Percentiles rank a stretch among this genome's conserved stretches.
Conservation (phyloP, 2,797 vertebrate species). For the Platyrinchus mystaceus region DNA sequence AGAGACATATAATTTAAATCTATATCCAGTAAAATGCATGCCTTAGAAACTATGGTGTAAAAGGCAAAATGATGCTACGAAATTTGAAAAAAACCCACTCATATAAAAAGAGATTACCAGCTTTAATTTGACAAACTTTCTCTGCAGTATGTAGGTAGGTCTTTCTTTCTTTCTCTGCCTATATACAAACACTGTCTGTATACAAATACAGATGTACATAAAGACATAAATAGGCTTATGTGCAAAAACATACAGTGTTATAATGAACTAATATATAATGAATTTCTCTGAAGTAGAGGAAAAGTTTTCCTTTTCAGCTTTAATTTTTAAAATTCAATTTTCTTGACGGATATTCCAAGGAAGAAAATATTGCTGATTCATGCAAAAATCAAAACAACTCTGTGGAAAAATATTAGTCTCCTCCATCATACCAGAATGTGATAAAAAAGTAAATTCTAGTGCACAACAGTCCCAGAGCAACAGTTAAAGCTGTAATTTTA, state of each 20-base stretch:
- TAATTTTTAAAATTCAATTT: background rate
- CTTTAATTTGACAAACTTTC: background rate
- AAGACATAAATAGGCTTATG: background rate
- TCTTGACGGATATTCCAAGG: background rate
- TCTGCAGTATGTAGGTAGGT: background rate
- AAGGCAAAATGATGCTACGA: background rate
- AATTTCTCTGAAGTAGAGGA: background rate
- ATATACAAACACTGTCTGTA: background rate
- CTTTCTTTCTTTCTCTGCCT: background rate
- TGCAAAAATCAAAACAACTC: background rate
- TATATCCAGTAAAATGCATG: background rate
- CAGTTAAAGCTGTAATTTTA: slow-evolving; percentile 36
- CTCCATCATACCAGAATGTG: background rate
- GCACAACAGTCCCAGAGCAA: background rate
- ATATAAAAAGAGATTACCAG: background rate
- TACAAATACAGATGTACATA: background rate
- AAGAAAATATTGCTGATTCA: background rate
- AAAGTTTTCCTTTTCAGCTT: background rate
- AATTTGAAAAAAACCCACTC: background rate
- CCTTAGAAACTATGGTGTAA: background rate
- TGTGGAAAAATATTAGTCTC: slow-evolving; percentile 8
- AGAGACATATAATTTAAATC: background rate
- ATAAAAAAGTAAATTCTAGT: slow-evolving; percentile 10
- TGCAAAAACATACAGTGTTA: background rate
- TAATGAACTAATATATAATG: background rate